Evolutionary conservation across 2,888 invertebrate species (phyloP), one percentile per base, ranked within the genome.

Genomic region (Drosophila pegasa): DNA sequence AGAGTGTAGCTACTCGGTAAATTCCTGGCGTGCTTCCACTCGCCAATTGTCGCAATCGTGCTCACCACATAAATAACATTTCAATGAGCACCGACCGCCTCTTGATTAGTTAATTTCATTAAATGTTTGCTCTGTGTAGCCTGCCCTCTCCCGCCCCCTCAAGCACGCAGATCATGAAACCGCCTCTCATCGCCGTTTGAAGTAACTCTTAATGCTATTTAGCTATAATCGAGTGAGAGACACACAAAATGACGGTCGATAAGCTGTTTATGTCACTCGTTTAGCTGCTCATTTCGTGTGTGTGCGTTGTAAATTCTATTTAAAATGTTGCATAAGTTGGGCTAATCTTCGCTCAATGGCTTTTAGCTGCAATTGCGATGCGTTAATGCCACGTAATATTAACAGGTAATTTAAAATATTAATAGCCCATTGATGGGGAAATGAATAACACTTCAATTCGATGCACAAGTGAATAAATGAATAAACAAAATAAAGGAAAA

Each of bases 371-470:
- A 9, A 22, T 12, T 41, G n/a, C n/a, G 2, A 54, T 38, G 47
- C 48, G 20, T 67, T 51, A 55, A 68, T 48, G 58, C 48, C 45
- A 37, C 40, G 20, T 33, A 18, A 40, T 41, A 40, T 74, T 16
- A 52, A 59, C 38, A 48, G 56, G 54, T 66, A 66, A 74, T 62
- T 71, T 54, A 5, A 61, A 62, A 71, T 65, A 78, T 75, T 73
- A 69, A 73, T 66, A 68, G 50, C 29, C 61, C 57, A 83, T 78
- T 81, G 52, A 74, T 65, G 16, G 61, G 35, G 40, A 65, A 61
- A 63, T 71, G 69, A 80, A 75, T 71, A 76, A 59, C 70, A 71
- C 78, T 80, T 69, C 50, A 75, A 55, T 59, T 55, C 45, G 60
- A 12, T 57, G 58, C 60, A 18, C 50, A 63, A 47, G 31, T 47